These are phyloP conservation scores for Chirona hameri DNA, from an alignment of 2,888 invertebrate genomes.

Conservation along the genomic window DNA sequence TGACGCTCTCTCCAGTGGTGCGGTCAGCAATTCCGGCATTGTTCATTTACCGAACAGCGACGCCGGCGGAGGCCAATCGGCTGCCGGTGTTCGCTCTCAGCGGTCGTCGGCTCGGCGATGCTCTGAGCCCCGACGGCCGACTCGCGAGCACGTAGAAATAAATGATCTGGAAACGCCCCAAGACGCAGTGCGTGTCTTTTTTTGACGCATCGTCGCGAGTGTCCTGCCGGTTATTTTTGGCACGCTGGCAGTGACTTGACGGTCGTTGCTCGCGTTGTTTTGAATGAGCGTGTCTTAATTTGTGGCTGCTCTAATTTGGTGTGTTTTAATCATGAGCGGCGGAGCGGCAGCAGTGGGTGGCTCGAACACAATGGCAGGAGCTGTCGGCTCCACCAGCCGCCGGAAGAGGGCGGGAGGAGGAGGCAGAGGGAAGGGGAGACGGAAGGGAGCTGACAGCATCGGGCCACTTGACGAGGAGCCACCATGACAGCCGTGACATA, in stretches of 20 bases:
- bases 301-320: not conserved
- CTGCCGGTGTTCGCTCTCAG: too few relatives aligned
- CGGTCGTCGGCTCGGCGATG: too few relatives aligned
- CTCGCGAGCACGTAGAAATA: too few relatives aligned
- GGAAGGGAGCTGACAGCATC: not conserved
- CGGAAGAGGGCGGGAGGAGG: not conserved
- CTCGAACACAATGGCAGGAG: not conserved
- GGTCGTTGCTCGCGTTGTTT: not conserved
- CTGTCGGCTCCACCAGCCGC: not conserved
- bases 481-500: conserved; percentile 11
- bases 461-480: not conserved
- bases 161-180: not conserved
- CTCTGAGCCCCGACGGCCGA: too few relatives aligned
- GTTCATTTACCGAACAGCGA: not conserved
- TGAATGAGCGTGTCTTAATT: not conserved
- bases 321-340: not conserved
- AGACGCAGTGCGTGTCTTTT: not conserved
- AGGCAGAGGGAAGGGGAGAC: not conserved
- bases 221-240: not conserved
- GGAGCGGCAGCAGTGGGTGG: not conserved
- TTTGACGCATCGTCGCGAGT: not conserved
- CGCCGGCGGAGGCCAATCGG: too few relatives aligned
- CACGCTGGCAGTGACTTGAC: not conserved
- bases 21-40: not conserved
- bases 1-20: not conserved